A percentile compares a stretch with the other conserved stretches of the same genome.
Evolutionary conservation across 2,888 invertebrate species (phyloP).

Genomic region (Pyrgus malvae): DNA sequence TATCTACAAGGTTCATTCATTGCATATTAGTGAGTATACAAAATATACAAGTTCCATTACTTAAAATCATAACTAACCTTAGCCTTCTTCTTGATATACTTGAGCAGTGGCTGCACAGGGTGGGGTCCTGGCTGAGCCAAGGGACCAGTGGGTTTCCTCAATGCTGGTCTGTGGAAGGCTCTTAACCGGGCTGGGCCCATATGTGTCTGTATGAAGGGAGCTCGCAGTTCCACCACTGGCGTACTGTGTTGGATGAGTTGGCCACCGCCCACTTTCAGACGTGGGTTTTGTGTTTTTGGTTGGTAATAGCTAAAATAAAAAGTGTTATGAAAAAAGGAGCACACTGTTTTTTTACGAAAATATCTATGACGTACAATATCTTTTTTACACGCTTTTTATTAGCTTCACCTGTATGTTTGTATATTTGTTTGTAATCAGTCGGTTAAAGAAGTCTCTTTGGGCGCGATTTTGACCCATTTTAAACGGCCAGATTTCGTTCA

Average conservation of each 20-base stretch:
- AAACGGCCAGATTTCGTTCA: too few species aligned
- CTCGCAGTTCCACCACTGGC: conserved; percentile 96
- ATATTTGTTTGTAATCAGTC: too few species aligned
- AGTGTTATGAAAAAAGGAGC: not conserved
- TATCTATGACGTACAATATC: too few species aligned
- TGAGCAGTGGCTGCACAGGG: conserved; percentile 90
- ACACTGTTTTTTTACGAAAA: too few species aligned
- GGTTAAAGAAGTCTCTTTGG: too few species aligned
- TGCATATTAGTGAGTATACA: too few species aligned
- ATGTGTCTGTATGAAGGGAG: conserved; percentile 97
- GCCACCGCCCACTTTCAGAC: conserved; percentile 93
- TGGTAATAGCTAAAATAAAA: conserved; percentile 95
- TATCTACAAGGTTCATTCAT: too few species aligned
- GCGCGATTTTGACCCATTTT: too few species aligned
- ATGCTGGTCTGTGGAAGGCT: conserved; percentile 95
- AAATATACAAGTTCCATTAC: too few species aligned
- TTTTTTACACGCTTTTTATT: too few species aligned
- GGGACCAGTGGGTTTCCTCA: conserved; percentile 92
- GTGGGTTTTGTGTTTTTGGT: conserved; percentile 91
- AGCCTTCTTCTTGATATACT: conserved; percentile 95
- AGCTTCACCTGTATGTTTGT: too few species aligned
- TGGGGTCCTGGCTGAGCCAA: conserved; percentile 89
- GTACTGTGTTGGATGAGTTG: conserved; percentile 98
- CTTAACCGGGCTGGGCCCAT: conserved; percentile 88
- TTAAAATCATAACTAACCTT: too few species aligned